A percentile compares a stretch with the other conserved stretches of the same genome.
phyloP scores from a whole-genome alignment of 2,113 vertebrate genomes.

The Hirundichthys speculiger region DNA sequence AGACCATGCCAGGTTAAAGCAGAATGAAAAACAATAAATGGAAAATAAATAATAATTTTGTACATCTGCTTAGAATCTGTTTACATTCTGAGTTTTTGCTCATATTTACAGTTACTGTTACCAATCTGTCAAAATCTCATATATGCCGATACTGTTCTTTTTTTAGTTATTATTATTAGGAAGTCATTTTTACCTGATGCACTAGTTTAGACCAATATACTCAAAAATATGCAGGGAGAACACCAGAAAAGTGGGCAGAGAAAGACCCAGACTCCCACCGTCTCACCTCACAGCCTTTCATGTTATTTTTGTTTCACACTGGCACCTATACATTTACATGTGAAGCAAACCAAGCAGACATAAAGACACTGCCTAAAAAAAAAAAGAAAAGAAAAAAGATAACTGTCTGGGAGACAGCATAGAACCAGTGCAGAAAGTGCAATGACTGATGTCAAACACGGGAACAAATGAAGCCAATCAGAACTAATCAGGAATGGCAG shows the following conservation, averaged over 20 bases:
- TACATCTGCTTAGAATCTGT: no score
- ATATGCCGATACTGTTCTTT: no score
- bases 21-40: no score
- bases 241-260: conserved; percentile 36
- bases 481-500: conserved; percentile 72
- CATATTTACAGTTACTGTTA: no score
- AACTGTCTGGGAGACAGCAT: conserved; percentile 51
- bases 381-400: no score
- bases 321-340: conserved; percentile 50
- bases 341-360: conserved; percentile 6
- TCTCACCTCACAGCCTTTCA: conserved; percentile 47
- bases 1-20: no score
- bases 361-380: conserved; percentile 11
- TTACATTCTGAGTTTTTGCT: no score
- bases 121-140: no score
- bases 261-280: conserved; percentile 36
- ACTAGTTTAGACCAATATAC: conserved; percentile 1
- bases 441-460: conserved; percentile 68
- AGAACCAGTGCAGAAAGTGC: conserved; percentile 32
- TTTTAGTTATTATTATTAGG: no score
- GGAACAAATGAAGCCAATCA: conserved; percentile 70
- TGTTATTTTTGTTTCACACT: conserved; percentile 35
- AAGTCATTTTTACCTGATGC: no score
- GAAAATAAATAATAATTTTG: no score
- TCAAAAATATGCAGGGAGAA: conserved; percentile 9